Percentiles rank a stretch among this genome's conserved stretches.
These are phyloP conservation scores for Oxyruncus cristatus DNA, from an alignment of 2,113 vertebrate genomes.

Conservation along the genomic window DNA sequence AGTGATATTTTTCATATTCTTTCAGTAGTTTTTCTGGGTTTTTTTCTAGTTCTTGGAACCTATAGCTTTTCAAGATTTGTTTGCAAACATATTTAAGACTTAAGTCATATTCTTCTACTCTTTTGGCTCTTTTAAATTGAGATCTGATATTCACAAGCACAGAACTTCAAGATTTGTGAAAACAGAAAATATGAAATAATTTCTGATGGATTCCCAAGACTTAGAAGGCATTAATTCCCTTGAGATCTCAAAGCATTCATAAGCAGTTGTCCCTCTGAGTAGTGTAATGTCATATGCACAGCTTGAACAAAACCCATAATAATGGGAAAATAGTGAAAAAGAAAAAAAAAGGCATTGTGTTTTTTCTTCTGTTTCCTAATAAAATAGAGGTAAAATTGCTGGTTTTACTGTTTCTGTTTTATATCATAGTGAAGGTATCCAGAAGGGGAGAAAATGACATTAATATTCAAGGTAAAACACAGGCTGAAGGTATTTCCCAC, in stretches of 20 bases:
- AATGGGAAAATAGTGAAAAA: not conserved
- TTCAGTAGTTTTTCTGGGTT: fast-evolving
- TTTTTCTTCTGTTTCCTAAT: not conserved
- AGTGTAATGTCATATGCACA: not conserved
- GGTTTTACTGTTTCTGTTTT: not conserved
- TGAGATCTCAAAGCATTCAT: not conserved
- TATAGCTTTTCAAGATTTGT: not conserved
- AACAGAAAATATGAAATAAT: not conserved
- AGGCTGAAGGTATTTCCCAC: fast-evolving
- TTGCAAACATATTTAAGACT: not conserved
- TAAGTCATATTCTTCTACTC: not conserved
- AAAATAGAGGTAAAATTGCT: not conserved
- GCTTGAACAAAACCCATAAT: not conserved
- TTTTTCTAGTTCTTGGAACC: not conserved
- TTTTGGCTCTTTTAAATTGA: not conserved
- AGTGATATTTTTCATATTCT: not conserved
- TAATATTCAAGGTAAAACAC: not conserved
- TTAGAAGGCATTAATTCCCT: not conserved
- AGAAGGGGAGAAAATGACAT: not conserved
- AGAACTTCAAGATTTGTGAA: not conserved
- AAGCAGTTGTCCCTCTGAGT: not conserved
- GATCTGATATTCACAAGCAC: not conserved
- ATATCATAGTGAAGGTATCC: not conserved
- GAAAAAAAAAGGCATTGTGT: not conserved
- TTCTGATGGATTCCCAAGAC: not conserved